Evolutionary conservation across 2,797 vertebrate genomes (phyloP).

Genomic region (Pipistrellus nathusii): DNA sequence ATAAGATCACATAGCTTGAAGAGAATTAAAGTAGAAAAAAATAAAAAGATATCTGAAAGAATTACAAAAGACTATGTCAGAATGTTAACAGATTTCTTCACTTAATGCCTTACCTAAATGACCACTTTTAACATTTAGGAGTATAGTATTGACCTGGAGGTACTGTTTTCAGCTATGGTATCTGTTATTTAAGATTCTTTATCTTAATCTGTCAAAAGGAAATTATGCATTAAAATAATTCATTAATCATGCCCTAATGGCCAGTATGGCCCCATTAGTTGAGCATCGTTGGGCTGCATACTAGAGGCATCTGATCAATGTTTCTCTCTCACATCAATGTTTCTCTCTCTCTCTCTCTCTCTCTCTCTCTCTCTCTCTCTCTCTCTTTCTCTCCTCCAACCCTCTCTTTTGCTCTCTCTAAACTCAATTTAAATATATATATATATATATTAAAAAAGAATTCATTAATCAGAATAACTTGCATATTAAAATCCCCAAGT

Average conservation of each 20-base stretch:
- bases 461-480: neutral
- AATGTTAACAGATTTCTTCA: neutral
- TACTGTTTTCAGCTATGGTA: conserved; percentile 42
- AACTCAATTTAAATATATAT: neutral
- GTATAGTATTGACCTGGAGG: neutral
- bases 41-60: neutral
- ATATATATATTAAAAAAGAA: neutral
- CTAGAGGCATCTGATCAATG: neutral
- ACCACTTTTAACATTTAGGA: conserved; percentile 47
- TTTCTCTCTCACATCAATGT: neutral
- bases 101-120: conserved; percentile 64
- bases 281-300: neutral
- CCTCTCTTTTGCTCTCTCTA: neutral
- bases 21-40: conserved; percentile 7
- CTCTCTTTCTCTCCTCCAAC: too few relatives aligned
- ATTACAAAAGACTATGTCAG: neutral
- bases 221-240: conserved; percentile 52
- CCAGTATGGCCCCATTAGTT: neutral
- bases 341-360: neutral
- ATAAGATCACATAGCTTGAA: neutral
- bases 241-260: neutral
- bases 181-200: conserved; percentile 73
- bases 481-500: neutral
- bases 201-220: conserved; percentile 66
- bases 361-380: too few relatives aligned